Evolutionary conservation across 2,113 vertebrate species (phyloP), one percentile per base, ranked within the genome.

Genomic region (Solea senegalensis): DNA sequence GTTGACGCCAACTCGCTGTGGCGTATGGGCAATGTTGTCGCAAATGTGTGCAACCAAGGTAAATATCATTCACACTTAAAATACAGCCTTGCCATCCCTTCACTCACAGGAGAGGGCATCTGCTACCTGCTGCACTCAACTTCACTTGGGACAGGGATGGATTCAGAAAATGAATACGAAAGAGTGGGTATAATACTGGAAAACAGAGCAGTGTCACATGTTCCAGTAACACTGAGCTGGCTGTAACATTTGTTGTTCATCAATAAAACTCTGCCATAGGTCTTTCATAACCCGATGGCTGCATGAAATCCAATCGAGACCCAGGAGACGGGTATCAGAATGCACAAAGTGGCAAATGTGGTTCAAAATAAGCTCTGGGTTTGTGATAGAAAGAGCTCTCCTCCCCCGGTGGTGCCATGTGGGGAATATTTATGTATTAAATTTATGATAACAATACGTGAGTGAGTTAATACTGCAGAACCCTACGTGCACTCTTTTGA

Each of bases 291-390:
- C 79, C 65, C 68, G 74, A 45, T 80, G 74, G 78, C 72, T 82
- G 70, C 77, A 80, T 73, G 84, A 78, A 93, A 92, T 78, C 69
- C 71, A 82, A 90, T 92, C 86, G 79, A 82, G 52, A 57, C 61
- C 63, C 80, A 76, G 66, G 85, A 88, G 85, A 86, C 65, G 49
- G 59, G 85, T 87, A 78, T 83, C 77, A 77, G 64, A 56, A 78
- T 76, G 28, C 62, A 57, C 53, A 72, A 50, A 78, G 68, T 45
- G 59, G 65, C 58, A 55, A 82, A 39, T 75, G 65, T 11, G 55
- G 67, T 84, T 26, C 56, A 43, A 68, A 69, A 70, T 58, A 15
- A 28, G 3, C 46, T 15, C 2, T n/a, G 15, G 60, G 21, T 5
- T 63, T 53, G 52, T 50, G 46, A 44, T 39, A 58, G 4, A 41